These are phyloP conservation scores for Tineola bisselliella DNA, from an alignment of 2,888 invertebrate species.

Conservation along the genomic window DNA sequence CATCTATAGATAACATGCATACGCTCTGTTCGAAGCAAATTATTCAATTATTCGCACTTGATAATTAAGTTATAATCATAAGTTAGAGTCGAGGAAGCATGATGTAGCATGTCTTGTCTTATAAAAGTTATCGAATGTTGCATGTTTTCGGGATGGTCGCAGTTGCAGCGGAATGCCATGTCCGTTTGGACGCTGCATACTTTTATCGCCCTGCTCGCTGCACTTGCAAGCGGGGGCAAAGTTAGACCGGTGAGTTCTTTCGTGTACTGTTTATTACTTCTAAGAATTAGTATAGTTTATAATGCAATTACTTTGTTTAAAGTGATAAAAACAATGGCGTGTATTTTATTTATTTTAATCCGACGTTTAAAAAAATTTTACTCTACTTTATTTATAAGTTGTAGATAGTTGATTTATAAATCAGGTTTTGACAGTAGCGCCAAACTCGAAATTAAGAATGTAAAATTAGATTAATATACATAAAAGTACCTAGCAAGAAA, in stretches of 20 bases:
- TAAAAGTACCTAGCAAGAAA: neutral
- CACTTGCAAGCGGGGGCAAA: constrained; percentile 34
- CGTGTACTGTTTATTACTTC: too few relatives aligned
- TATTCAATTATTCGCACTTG: too few relatives aligned
- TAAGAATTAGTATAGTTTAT: too few relatives aligned
- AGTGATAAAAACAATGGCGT: too few relatives aligned
- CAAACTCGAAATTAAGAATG: too few relatives aligned
- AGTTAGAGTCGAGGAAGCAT: neutral
- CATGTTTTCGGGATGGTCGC: neutral
- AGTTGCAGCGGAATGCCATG: constrained; percentile 32
- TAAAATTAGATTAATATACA: neutral
- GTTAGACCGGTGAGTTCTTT: constrained; percentile 41
- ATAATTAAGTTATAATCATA: neutral
- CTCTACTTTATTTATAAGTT: too few relatives aligned
- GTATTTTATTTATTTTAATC: neutral
- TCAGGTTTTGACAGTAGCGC: too few relatives aligned
- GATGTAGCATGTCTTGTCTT: neutral
- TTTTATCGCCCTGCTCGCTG: constrained; percentile 30
- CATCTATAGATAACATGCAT: too few relatives aligned
- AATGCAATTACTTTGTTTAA: too few relatives aligned
- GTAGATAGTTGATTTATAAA: too few relatives aligned
- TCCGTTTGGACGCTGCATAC: constrained; percentile 32
- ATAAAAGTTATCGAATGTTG: neutral
- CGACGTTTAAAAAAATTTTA: too few relatives aligned
- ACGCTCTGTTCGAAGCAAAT: too few relatives aligned